Evolutionary conservation across 2,888 invertebrate species (phyloP).

Genomic region (Zootermopsis nevadensis): DNA sequence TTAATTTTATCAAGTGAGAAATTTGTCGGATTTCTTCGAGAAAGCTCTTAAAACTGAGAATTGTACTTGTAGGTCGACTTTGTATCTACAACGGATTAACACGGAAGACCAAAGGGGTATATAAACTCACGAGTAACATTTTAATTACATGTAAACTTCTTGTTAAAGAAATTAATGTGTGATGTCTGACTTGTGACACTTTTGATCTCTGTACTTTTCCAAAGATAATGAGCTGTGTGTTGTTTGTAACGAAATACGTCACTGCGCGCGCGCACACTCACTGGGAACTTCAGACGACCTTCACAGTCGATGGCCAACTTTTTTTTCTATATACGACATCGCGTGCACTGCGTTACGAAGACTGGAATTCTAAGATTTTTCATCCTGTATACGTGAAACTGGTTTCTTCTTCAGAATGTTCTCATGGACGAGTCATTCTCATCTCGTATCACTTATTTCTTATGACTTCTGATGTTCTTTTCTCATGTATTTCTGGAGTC

Average conservation of each 20-base stretch:
- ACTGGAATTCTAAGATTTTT: constrained; percentile 16
- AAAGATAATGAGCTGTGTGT: neutral
- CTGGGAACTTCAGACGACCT: constrained; percentile 29
- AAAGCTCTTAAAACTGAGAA: no score
- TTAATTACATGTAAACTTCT: no score
- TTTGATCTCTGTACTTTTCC: no score
- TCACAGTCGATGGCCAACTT: constrained; percentile 22
- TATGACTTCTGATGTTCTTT: neutral
- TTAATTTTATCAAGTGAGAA: no score
- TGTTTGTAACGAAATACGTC: neutral
- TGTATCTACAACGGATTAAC: no score
- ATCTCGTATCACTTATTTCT: constrained; percentile 19
- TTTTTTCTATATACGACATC: constrained; percentile 16
- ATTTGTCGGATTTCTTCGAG: no score
- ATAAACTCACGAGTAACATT: no score
- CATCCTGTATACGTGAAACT: constrained; percentile 14
- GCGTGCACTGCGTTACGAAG: constrained; percentile 10
- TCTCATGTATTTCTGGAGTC: neutral
- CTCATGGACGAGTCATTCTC: neutral
- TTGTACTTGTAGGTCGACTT: no score
- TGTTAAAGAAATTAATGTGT: no score
- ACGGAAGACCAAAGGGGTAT: no score
- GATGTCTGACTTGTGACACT: no score
- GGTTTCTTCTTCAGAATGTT: constrained; percentile 22
- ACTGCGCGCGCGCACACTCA: neutral